Conservation (phyloP, 2,113 vertebrate species). For the Morone saxatilis region DNA sequence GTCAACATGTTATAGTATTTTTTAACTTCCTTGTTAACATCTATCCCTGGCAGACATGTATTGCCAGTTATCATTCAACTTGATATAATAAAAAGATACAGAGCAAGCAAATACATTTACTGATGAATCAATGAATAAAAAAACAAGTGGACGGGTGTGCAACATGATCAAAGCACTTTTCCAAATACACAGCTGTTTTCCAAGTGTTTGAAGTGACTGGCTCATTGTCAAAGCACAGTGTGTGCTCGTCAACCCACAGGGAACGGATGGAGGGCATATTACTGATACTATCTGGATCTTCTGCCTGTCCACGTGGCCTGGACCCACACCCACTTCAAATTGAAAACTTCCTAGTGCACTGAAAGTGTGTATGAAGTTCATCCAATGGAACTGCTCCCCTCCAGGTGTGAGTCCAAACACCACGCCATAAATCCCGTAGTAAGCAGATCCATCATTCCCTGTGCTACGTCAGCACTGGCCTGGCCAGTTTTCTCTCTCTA, state of each 20-base stretch:
- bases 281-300: constrained; percentile 62
- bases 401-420: constrained; percentile 75
- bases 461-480: constrained; percentile 24
- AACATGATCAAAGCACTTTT: constrained; percentile 77
- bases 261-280: constrained; percentile 59
- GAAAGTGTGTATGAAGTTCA: constrained; percentile 62
- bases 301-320: constrained; percentile 53
- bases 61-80: constrained; percentile 2
- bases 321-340: constrained; percentile 63
- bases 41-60: background rate
- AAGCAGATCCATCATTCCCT: constrained; percentile 57
- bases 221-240: constrained; percentile 67
- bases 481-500: constrained; percentile 19
- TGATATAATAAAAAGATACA: constrained; percentile 24
- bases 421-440: constrained; percentile 72
- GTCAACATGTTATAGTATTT: background rate
- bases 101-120: constrained; percentile 31
- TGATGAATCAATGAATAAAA: constrained; percentile 58
- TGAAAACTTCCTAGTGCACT: constrained; percentile 75
- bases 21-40: background rate
- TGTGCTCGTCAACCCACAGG: constrained; percentile 54
- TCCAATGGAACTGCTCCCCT: constrained; percentile 63
- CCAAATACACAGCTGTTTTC: constrained; percentile 67
- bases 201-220: constrained; percentile 83
- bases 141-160: constrained; percentile 27